Conservation (phyloP, 2,797 vertebrate species). For the Falco concolor region DNA sequence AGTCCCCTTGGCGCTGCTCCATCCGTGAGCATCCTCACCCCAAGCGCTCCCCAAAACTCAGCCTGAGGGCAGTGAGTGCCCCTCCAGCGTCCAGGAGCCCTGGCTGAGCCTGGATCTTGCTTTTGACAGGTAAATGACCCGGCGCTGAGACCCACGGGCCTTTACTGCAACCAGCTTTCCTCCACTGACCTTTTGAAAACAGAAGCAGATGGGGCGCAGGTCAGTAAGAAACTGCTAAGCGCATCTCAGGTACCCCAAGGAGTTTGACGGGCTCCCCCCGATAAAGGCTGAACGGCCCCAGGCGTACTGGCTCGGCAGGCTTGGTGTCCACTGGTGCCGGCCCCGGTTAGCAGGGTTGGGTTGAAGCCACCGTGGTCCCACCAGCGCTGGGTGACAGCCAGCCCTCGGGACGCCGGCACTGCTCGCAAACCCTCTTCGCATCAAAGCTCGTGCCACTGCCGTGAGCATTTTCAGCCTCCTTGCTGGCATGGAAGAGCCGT, state of each 20-base stretch:
- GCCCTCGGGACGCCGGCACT: not conserved
- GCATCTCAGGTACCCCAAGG: not conserved
- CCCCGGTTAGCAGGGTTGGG: not conserved
- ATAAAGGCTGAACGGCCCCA: not conserved
- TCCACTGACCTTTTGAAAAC: constrained; percentile 77
- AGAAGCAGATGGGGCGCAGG: constrained; percentile 77
- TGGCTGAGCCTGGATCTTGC: not conserved
- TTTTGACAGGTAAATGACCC: constrained; percentile 70
- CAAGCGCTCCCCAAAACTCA: not conserved
- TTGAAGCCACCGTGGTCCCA: not conserved
- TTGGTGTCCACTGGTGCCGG: not conserved
- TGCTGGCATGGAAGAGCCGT: not conserved
- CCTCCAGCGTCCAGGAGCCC: not conserved
- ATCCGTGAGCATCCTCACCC: not conserved
- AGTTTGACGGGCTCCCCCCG: not conserved
- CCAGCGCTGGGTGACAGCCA: not conserved
- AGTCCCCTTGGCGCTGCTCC: accelerated
- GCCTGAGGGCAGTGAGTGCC: accelerated
- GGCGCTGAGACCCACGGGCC: constrained; percentile 72
- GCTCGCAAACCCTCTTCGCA: not conserved
- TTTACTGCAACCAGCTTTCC: constrained; percentile 79
- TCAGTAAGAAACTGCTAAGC: constrained; percentile 68
- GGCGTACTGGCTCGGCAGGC: not conserved
- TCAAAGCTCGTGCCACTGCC: not conserved
- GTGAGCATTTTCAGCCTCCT: not conserved